Evolutionary conservation across 2,888 invertebrate genomes (phyloP).

Genomic region (Magallana nippona): DNA sequence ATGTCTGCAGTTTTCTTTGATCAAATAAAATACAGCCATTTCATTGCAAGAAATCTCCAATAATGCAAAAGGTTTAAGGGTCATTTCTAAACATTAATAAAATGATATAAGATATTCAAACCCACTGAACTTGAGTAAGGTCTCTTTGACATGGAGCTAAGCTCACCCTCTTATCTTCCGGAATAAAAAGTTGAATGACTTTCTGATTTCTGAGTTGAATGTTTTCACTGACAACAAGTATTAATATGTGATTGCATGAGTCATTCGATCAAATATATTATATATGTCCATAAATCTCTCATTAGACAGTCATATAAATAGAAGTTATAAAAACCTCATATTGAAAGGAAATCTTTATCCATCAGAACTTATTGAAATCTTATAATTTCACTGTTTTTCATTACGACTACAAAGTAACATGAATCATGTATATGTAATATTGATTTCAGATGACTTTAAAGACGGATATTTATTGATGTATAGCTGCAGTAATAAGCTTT

Average conservation of each 20-base stretch:
- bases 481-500: no score
- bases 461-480: no score
- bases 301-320: no score
- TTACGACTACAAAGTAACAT: no score
- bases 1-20: no score
- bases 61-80: background rate
- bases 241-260: background rate
- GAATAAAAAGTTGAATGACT: conserved; percentile 7
- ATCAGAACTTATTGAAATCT: no score
- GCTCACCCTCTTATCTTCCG: conserved; percentile 3
- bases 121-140: background rate
- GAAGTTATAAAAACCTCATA: no score
- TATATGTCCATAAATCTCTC: background rate
- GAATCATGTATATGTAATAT: no score
- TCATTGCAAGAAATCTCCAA: background rate
- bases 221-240: background rate
- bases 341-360: no score
- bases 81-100: conserved; percentile 7
- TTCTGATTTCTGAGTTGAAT: conserved; percentile 8
- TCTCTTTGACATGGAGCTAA: conserved; percentile 13
- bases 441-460: no score
- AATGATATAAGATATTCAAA: background rate
- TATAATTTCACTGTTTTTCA: no score
- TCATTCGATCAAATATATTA: background rate
- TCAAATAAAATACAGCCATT: no score